Percentiles rank a stretch among this genome's conserved stretches.
Conservation (phyloP, 2,888 invertebrate genomes). For the Acleris emargana region DNA sequence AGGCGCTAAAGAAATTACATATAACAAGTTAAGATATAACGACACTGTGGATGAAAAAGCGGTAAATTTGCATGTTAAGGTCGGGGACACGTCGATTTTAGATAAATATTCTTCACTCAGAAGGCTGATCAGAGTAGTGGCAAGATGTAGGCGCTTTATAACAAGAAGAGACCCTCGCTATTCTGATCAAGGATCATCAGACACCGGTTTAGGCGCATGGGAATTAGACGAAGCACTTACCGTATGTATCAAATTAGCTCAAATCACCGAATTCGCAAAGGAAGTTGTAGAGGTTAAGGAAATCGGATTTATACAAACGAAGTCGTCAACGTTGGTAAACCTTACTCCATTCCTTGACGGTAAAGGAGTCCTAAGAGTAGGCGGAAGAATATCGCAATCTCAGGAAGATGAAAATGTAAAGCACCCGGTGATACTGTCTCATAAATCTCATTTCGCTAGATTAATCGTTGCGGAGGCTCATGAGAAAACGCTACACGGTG, state of each 20-base stretch:
- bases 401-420: slow-evolving; percentile 10
- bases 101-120: slow-evolving; percentile 63
- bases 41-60: no score
- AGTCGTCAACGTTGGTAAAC: background rate
- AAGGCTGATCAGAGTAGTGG: slow-evolving; percentile 86
- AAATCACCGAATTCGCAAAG: background rate
- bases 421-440: slow-evolving; percentile 36
- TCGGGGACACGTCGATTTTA: slow-evolving; percentile 8
- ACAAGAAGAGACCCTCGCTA: slow-evolving; percentile 1
- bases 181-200: background rate
- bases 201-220: background rate
- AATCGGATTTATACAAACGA: background rate
- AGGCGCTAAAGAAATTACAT: no score
- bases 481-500: slow-evolving; percentile 39
- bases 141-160: slow-evolving; percentile 13
- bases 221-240: slow-evolving; percentile 16
- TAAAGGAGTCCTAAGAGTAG: background rate
- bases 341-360: background rate
- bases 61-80: background rate
- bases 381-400: slow-evolving; percentile 6
- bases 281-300: slow-evolving; percentile 1
- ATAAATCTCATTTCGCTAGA: slow-evolving; percentile 12
- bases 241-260: slow-evolving; percentile 14
- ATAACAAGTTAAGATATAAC: no score
- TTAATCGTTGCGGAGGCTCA: slow-evolving; percentile 35